phyloP scores from a whole-genome alignment of 2,797 vertebrate species.

The Acanthornis magna region DNA sequence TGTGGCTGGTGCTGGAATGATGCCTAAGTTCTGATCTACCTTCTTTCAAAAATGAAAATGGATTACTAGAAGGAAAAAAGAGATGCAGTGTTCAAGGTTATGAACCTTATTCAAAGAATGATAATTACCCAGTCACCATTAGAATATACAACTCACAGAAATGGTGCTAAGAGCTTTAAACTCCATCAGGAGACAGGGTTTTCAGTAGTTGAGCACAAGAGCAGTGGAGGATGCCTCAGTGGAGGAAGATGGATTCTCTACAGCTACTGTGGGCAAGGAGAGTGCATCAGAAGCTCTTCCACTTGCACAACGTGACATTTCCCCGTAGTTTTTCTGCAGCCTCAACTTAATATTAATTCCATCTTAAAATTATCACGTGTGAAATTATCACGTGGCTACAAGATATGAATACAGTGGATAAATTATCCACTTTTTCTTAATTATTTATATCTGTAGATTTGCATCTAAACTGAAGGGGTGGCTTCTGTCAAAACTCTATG shows the following conservation, averaged over 20 bases:
- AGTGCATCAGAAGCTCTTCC: background rate
- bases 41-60: background rate
- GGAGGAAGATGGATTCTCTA: background rate
- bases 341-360: background rate
- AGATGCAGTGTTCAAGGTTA: background rate
- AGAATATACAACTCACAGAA: background rate
- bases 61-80: background rate
- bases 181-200: background rate
- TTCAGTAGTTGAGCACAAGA: background rate
- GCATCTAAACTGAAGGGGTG: background rate
- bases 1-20: background rate
- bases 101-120: background rate
- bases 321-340: background rate
- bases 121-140: background rate
- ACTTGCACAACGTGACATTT: background rate
- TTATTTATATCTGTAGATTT: background rate
- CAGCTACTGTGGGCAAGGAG: background rate
- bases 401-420: background rate
- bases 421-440: background rate
- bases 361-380: background rate
- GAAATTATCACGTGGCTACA: background rate
- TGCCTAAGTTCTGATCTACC: background rate
- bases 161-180: background rate
- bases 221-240: accelerated
- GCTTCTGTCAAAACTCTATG: background rate